Percentiles rank a stretch among this genome's conserved stretches.
phyloP scores from a whole-genome alignment of 2,888 invertebrate genomes.

The Uropetala carovei region DNA sequence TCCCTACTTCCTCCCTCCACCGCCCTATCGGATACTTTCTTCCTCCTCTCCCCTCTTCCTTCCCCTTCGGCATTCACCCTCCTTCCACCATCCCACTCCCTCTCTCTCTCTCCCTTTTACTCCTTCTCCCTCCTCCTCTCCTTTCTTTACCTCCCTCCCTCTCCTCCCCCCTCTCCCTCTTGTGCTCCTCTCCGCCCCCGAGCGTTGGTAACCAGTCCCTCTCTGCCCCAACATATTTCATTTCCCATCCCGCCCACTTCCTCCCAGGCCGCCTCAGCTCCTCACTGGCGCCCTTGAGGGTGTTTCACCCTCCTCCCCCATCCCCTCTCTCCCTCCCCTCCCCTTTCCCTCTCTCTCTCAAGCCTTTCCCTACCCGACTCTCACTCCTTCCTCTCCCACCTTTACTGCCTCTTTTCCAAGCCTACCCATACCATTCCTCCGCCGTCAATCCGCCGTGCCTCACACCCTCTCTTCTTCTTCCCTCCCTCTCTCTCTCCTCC shows the following conservation, averaged over 20 bases:
- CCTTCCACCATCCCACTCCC: not conserved
- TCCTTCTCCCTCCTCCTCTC: not conserved
- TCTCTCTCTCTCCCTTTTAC: not conserved
- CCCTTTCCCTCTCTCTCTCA: not conserved
- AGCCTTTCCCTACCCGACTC: not conserved
- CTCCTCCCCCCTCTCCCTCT: not conserved
- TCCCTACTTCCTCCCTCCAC: not conserved
- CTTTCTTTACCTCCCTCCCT: not conserved
- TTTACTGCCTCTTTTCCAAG: not conserved
- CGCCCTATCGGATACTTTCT: not conserved
- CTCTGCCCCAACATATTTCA: constrained; percentile 43
- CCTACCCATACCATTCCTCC: not conserved
- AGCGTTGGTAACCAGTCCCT: not conserved
- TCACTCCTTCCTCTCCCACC: not conserved
- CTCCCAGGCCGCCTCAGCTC: constrained; percentile 40
- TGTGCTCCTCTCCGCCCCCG: not conserved
- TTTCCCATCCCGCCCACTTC: constrained; percentile 57
- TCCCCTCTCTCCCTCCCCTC: not conserved
- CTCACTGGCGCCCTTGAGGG: constrained; percentile 48
- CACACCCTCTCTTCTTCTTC: not conserved
- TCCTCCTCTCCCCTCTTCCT: not conserved
- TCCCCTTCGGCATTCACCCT: not conserved
- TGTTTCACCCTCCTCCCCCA: constrained; percentile 17
- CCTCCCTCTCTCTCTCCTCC: not conserved
- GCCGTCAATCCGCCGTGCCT: not conserved